Evolutionary conservation across 2,888 invertebrate species (phyloP), one percentile per base, ranked within the genome.

Genomic region (Andrena haemorrhoa): DNA sequence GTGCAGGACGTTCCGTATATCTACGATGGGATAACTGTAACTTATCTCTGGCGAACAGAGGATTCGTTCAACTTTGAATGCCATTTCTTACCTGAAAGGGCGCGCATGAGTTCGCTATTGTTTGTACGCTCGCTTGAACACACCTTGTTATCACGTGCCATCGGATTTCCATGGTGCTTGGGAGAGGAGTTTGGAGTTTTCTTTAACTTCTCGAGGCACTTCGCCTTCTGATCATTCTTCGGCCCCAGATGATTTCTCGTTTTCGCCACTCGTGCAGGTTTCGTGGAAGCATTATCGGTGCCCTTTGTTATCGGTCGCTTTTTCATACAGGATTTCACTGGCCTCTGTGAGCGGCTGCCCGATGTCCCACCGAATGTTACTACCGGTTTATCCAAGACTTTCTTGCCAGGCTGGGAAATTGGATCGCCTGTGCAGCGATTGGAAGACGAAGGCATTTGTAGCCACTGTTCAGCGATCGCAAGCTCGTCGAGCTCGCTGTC

Each of bases 401-500:
- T 47, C 2, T 20, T 41, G 6, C 1, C 12, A 2, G n/a, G 20
- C 7, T 41, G 33, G 0, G 8, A 29, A 8, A 26, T 49, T 16
- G 41, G 8, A 16, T 79, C 23, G 10, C 60, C 10, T 16, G 8
- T 20, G 23, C 12, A 12, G 5, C 35, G 4, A 12, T 7, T 35
- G 8, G 20, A 31, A 61, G 85, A 79, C 1, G 88, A 86, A 26
- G 86, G 61, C 0, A 84, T 86, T 65, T 84, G 75, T 33, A 88
- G 41, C 87, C 89, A 89, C 26, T 81, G 65, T 2, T 61, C 63
- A 0, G 86, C 84, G 63, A 85, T 86, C 41, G 41, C 71, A 7
- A 66, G 72, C 56, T 78, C 88, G 8, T 89, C 88, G 1, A 65
- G 41, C 8, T 90, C 90, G 70, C 83, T 86, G 2, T 87, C 88